These are phyloP conservation scores for Ormia ochracea DNA, from an alignment of 2,888 invertebrate species.

Conservation along the genomic window DNA sequence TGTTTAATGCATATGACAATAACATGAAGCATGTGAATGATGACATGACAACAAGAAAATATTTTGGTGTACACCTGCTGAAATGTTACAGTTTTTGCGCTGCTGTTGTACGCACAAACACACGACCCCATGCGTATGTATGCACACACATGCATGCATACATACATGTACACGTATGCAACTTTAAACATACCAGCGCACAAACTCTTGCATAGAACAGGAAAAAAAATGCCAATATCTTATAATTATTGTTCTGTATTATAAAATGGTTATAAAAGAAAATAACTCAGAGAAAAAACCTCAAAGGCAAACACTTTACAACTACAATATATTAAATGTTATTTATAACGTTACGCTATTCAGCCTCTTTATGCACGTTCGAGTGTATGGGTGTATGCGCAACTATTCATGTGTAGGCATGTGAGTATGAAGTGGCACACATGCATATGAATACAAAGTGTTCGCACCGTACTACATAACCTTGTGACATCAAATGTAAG, in stretches of 20 bases:
- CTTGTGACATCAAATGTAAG: conserved; percentile 57
- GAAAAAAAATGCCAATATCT: conserved; percentile 39
- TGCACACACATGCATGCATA: neutral
- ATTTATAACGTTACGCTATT: conserved; percentile 10
- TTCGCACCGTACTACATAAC: conserved; percentile 5
- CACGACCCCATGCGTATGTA: neutral
- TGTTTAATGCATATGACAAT: neutral
- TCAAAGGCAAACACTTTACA: conserved; percentile 34
- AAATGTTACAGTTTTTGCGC: conserved; percentile 40
- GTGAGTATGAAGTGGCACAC: neutral
- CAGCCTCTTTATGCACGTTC: neutral
- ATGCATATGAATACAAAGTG: neutral
- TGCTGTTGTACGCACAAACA: neutral
- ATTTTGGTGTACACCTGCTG: conserved; percentile 58
- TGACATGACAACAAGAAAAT: conserved; percentile 46
- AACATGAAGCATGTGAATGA: neutral
- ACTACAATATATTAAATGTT: conserved; percentile 35
- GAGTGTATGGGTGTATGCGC: neutral
- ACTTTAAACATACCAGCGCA: no score
- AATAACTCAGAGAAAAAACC: neutral
- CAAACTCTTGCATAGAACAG: conserved; percentile 6
- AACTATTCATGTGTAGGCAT: neutral
- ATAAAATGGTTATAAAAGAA: neutral
- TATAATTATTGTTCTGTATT: conserved; percentile 14
- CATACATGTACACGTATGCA: neutral